A percentile compares a stretch with the other conserved stretches of the same genome.
Conservation (phyloP, 2,888 invertebrate species). For the Raillietiella orientalis region DNA sequence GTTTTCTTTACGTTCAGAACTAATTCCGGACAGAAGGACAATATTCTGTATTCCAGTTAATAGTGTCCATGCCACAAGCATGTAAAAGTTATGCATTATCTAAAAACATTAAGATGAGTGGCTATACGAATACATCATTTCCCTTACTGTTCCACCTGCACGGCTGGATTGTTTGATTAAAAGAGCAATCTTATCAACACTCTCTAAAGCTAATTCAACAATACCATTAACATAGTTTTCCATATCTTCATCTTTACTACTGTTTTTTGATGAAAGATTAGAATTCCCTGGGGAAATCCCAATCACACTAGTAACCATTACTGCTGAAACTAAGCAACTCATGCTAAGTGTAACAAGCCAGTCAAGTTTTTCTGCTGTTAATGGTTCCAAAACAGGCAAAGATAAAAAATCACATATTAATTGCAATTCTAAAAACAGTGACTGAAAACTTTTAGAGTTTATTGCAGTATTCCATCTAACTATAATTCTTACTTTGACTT, state of each 20-base stretch:
- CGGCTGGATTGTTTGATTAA: conserved; percentile 52
- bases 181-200: conserved; percentile 44
- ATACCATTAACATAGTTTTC: conserved; percentile 47
- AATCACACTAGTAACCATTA: conserved; percentile 10
- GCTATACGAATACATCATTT: conserved; percentile 2
- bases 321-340: conserved; percentile 33
- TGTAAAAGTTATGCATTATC: conserved; percentile 58
- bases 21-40: no score
- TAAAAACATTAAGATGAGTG: conserved; percentile 14
- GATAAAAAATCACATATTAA: conserved; percentile 51
- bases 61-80: conserved; percentile 60
- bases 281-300: conserved; percentile 7
- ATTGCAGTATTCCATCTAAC: neutral
- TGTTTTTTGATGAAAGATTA: conserved; percentile 7
- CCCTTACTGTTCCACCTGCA: conserved; percentile 49
- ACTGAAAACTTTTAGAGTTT: conserved; percentile 45
- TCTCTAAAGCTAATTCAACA: conserved; percentile 57
- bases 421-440: conserved; percentile 47
- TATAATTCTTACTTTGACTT: conserved; percentile 19
- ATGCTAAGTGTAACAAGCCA: conserved; percentile 48
- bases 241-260: conserved; percentile 35
- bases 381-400: conserved; percentile 54
- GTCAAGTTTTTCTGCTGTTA: conserved; percentile 46
- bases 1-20: no score
- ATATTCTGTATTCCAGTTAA: conserved; percentile 55